phyloP scores from a whole-genome alignment of 2,113 vertebrate species.

The Setophaga coronata region DNA sequence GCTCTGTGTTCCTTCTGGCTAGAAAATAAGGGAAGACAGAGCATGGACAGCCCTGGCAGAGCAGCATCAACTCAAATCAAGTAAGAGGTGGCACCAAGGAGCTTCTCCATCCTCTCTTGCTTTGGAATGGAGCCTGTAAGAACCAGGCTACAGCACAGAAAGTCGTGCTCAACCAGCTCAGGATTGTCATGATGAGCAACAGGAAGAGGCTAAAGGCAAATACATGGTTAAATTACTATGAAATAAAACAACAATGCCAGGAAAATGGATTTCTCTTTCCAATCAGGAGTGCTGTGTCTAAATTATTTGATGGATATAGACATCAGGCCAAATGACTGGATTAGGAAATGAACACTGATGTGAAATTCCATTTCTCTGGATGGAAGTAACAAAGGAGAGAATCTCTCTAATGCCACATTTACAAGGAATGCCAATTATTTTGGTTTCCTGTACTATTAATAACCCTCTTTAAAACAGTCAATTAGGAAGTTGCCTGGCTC shows the following conservation, averaged over 20 bases:
- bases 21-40: neutral
- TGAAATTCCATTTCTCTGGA: conserved; percentile 21
- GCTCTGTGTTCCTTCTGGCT: neutral
- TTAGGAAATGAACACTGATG: neutral
- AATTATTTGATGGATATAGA: conserved; percentile 39
- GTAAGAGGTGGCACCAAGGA: neutral
- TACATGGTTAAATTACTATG: neutral
- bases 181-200: neutral
- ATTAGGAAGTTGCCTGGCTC: neutral
- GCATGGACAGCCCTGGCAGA: neutral
- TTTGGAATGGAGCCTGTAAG: neutral
- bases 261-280: neutral
- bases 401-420: neutral
- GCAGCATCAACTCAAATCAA: neutral
- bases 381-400: neutral
- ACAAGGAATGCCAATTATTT: conserved; percentile 26
- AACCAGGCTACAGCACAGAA: neutral
- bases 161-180: neutral
- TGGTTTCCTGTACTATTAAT: neutral
- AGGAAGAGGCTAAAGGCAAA: conserved; percentile 6
- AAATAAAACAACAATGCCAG: conserved; percentile 22
- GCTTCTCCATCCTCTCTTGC: neutral
- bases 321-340: neutral
- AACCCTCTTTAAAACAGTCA: neutral
- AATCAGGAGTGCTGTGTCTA: neutral